phyloP scores from a whole-genome alignment of 1,140 invertebrate species.

The Holotrichia oblita region DNA sequence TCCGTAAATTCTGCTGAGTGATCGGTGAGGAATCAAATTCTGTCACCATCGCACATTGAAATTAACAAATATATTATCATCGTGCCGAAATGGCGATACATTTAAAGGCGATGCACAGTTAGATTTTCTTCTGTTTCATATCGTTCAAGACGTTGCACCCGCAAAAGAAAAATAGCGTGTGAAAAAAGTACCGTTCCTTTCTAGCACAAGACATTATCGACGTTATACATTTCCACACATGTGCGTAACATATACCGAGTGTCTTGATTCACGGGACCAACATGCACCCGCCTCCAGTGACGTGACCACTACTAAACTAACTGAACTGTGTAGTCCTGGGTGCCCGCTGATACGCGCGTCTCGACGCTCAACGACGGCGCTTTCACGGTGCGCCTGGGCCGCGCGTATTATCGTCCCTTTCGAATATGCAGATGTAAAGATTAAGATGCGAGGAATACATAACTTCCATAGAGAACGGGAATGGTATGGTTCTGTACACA shows the following conservation, averaged over 20 bases:
- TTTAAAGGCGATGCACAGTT: neutral
- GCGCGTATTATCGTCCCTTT: constrained; percentile 25
- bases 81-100: neutral
- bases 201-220: neutral
- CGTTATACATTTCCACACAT: neutral
- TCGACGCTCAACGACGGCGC: constrained; percentile 11
- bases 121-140: neutral
- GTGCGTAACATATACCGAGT: constrained; percentile 34
- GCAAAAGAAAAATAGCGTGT: too few species aligned
- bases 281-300: constrained; percentile 2
- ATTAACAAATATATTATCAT: neutral
- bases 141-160: neutral
- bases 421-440: constrained; percentile 41
- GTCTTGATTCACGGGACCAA: constrained; percentile 1
- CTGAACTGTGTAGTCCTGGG: constrained; percentile 35
- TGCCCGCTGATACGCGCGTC: constrained; percentile 22
- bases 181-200: neutral
- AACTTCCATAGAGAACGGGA: too few species aligned
- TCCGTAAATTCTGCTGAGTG: neutral
- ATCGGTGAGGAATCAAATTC: neutral
- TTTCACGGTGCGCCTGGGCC: constrained; percentile 37
- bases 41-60: neutral
- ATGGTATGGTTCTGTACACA: too few species aligned
- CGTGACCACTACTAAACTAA: constrained; percentile 39
- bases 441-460: constrained; percentile 9